Evolutionary conservation across 2,113 vertebrate genomes (phyloP).

Genomic region (Ceuthmochares aereus): DNA sequence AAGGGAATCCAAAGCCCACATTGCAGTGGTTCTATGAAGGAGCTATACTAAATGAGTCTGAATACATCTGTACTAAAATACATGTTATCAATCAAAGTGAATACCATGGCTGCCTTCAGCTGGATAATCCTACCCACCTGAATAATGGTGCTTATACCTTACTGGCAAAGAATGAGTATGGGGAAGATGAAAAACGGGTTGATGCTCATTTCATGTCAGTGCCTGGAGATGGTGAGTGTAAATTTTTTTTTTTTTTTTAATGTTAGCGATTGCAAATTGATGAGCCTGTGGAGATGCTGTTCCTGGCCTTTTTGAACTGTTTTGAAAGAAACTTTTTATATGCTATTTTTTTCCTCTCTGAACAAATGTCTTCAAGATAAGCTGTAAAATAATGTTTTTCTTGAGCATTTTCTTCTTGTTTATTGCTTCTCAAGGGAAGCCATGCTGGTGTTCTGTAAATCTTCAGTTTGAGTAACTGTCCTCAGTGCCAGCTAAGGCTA

Average conservation of each 20-base stretch:
- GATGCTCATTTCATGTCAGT: constrained; percentile 91
- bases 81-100: constrained; percentile 88
- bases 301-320: not conserved
- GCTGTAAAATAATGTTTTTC: not conserved
- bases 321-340: not conserved
- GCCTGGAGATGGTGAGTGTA: constrained; percentile 87
- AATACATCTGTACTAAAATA: constrained; percentile 91
- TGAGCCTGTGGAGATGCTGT: not conserved
- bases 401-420: not conserved
- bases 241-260: not conserved
- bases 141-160: constrained; percentile 94
- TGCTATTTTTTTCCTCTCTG: not conserved
- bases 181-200: constrained; percentile 83
- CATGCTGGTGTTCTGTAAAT: not conserved
- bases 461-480: not conserved
- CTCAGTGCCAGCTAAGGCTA: not conserved
- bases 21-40: constrained; percentile 88
- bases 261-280: not conserved
- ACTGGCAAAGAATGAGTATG: constrained; percentile 85
- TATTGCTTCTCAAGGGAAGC: not conserved
- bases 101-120: constrained; percentile 95
- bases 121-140: constrained; percentile 94
- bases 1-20: constrained; percentile 89
- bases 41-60: constrained; percentile 72
- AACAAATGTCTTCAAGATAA: not conserved